A percentile compares a stretch with the other conserved stretches of the same genome.
phyloP scores from a whole-genome alignment of 2,888 invertebrate species.

The Drosophila antonietae region DNA sequence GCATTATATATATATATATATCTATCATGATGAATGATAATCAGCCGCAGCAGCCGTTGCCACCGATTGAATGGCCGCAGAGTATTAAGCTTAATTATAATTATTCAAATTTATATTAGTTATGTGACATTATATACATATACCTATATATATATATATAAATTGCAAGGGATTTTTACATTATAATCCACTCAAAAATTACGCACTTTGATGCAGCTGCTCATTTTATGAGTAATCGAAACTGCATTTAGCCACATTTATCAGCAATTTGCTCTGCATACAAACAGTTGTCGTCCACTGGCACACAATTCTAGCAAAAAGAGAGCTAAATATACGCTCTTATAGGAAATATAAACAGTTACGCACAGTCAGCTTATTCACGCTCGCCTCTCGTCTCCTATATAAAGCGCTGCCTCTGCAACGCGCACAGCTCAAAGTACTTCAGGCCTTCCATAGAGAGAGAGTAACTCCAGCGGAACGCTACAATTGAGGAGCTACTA shows the following conservation, averaged over 20 bases:
- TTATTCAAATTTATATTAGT: conserved; percentile 12
- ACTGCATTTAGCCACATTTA: conserved; percentile 10
- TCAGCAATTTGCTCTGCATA: conserved; percentile 8
- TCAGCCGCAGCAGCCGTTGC: conserved; percentile 10
- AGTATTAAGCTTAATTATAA: conserved; percentile 37
- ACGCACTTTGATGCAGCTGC: conserved; percentile 8
- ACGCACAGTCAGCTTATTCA: too few relatives aligned
- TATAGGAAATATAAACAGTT: not conserved
- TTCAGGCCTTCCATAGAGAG: too few relatives aligned
- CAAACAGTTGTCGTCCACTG: conserved; percentile 22
- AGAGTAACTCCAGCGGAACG: not conserved
- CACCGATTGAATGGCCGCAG: conserved; percentile 20
- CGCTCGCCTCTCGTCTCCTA: conserved; percentile 12
- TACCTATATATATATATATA: not conserved
- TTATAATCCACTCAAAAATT: conserved; percentile 29
- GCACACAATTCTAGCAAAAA: conserved; percentile 6
- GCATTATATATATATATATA: not conserved
- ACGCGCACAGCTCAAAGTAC: not conserved
- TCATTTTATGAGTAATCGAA: conserved; percentile 10
- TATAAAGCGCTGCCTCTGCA: conserved; percentile 10
- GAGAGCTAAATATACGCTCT: not conserved
- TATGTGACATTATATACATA: not conserved
- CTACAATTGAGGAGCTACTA: not conserved
- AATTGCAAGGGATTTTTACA: conserved; percentile 29
- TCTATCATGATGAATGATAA: conserved; percentile 7